Base-by-base conservation (phyloP, 2,888 invertebrate species). In the Eupithecia insigniata region DNA sequence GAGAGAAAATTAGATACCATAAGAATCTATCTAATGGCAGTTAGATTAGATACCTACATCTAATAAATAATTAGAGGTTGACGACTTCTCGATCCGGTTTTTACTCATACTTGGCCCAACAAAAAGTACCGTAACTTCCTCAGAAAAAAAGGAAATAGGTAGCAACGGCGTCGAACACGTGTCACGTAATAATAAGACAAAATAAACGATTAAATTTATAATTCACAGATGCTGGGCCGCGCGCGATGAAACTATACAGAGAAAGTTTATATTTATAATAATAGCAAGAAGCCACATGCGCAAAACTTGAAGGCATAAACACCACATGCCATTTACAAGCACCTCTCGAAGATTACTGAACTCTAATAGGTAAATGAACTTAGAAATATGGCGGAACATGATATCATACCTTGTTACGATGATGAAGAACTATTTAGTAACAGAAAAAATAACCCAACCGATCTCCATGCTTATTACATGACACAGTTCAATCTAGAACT, bases 231-330 rank as follows among this genome's bases (percentile, higher is more conserved):
- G 93, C 89, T 68, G 78, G 81, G 89, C 91, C 90, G 90, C 91
- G 90, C 92, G 90, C 89, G 90, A 89, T 87, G 88, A 80, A 84
- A 84, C 85, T 84, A 83, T 78, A 55, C 46, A 89, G 90, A 90
- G 94, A 94, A 94, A 94, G 94, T 93, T 94, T 94, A 94, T 93
- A 93, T 93, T 92, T 93, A 90, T 91, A 93, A 93, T 93, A 93
- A 92, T 93, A 94, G 93, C 93, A 83, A 89, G 66, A 89, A 87
- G 84, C 90, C 92, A 93, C 85, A 92, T 93, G 93, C 87, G 90
- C 87, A 79, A 86, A 86, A 85, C 81, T 79, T 77, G 76, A 81
- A 77, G 85, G 83, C 82, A 74, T 79, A 86, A 88, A 88, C 88
- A 88, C 88, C 93, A 93, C 90, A 92, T 93, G 93, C 89, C 88